phyloP scores from a whole-genome alignment of 2,888 invertebrate genomes.

The Busseola fusca region DNA sequence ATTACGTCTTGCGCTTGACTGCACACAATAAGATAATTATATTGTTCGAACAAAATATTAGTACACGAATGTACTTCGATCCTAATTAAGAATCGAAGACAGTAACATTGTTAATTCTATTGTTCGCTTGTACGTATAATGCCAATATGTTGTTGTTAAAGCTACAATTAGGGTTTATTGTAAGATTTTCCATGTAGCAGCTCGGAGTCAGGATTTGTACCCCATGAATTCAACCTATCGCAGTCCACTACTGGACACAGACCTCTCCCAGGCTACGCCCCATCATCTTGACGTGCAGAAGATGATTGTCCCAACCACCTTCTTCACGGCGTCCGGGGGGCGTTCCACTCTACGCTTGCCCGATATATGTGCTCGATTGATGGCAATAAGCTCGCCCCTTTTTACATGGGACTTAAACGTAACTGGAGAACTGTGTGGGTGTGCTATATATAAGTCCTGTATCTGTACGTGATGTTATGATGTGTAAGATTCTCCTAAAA shows the following conservation, averaged over 20 bases:
- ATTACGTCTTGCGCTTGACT: constrained; percentile 55
- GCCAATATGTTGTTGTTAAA: constrained; percentile 30
- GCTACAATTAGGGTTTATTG: not conserved
- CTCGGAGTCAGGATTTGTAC: not conserved
- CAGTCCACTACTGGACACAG: no score
- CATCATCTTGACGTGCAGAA: no score
- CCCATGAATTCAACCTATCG: no score
- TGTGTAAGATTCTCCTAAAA: not conserved
- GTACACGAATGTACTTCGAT: constrained; percentile 54
- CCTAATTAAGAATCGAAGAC: constrained; percentile 64
- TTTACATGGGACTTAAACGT: not conserved
- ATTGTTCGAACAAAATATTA: constrained; percentile 62
- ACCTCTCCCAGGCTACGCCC: no score
- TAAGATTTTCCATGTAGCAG: not conserved
- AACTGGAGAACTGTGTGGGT: not conserved
- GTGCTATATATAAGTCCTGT: not conserved
- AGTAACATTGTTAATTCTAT: constrained; percentile 68
- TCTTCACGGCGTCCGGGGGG: no score
- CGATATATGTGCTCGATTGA: no score
- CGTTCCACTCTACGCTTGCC: no score
- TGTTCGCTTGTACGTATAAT: constrained; percentile 56
- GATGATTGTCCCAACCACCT: no score
- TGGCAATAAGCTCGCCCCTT: not conserved
- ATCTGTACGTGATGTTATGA: not conserved
- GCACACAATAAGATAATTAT: constrained; percentile 54